Conservation (phyloP, 2,113 vertebrate genomes). For the Apistogramma diplotaenia region DNA sequence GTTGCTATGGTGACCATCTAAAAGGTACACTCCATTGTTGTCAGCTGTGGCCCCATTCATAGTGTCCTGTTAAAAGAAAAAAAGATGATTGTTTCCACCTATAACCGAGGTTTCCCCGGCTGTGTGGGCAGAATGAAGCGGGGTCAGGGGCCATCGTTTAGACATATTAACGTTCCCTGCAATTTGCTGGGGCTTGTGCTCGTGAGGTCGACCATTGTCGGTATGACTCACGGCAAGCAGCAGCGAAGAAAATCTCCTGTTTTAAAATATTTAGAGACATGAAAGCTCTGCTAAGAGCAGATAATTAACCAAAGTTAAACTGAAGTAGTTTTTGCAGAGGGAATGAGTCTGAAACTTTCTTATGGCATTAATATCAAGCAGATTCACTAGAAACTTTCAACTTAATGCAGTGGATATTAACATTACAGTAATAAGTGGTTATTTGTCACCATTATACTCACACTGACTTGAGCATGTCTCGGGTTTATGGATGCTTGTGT, state of each 20-base stretch:
- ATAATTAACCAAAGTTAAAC: not conserved
- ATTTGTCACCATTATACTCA: not conserved
- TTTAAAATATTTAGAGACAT: not conserved
- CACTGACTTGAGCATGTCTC: not conserved
- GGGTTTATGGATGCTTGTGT: not conserved
- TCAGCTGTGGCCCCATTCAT: constrained; percentile 71
- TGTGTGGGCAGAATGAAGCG: constrained; percentile 19
- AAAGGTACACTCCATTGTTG: constrained; percentile 77
- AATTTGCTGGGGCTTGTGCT: constrained; percentile 4
- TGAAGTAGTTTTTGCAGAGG: not conserved
- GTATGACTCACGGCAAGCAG: constrained; percentile 47
- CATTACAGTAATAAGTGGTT: not conserved
- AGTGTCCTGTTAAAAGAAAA: constrained; percentile 34
- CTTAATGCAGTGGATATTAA: not conserved
- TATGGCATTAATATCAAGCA: not conserved
- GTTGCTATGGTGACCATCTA: constrained; percentile 71
- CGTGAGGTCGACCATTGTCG: constrained; percentile 34
- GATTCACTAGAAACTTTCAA: not conserved
- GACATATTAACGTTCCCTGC: constrained; percentile 23
- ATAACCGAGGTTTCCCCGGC: constrained; percentile 3
- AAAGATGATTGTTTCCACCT: constrained; percentile 38
- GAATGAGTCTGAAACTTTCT: not conserved
- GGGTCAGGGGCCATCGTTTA: not conserved
- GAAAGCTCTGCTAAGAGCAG: not conserved
- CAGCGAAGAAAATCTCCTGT: not conserved